Evolutionary conservation across 2,113 vertebrate genomes (phyloP).

Genomic region (Todiramphus chloris): DNA sequence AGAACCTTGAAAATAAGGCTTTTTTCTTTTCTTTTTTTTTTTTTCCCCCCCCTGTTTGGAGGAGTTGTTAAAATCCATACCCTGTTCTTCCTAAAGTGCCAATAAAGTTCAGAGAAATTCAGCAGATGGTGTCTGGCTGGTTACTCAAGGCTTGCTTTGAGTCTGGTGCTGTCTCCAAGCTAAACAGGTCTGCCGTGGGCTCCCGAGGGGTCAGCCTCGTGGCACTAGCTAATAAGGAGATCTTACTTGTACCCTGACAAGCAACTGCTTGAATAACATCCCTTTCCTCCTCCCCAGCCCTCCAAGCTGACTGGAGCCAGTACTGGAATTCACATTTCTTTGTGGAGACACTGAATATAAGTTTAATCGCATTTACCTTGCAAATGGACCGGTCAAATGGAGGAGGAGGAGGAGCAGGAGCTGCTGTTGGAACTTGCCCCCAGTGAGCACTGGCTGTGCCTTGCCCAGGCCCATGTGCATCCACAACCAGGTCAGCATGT

Average conservation of each 20-base stretch:
- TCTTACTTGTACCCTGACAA: neutral
- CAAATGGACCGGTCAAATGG: neutral
- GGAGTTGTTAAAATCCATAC: constrained; percentile 68
- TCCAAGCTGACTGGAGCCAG: neutral
- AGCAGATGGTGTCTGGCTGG: constrained; percentile 43
- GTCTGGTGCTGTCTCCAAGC: neutral
- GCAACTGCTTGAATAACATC: neutral
- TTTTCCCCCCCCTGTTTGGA: constrained; percentile 13
- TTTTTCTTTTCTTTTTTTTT: neutral
- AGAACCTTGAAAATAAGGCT: constrained; percentile 30
- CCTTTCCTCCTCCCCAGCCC: neutral
- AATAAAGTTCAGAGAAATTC: constrained; percentile 79
- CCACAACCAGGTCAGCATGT: fast-evolving
- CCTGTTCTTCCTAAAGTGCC: constrained; percentile 76
- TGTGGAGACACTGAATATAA: neutral
- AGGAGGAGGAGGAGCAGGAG: neutral
- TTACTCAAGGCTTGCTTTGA: neutral
- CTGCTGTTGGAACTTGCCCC: neutral
- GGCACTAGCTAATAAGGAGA: fast-evolving
- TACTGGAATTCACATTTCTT: neutral
- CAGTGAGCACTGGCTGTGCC: fast-evolving
- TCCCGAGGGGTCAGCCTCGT: neutral
- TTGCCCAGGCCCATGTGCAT: fast-evolving
- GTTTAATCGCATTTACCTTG: neutral
- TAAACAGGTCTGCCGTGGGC: neutral